Percentiles rank a stretch among this genome's conserved stretches.
These are phyloP conservation scores for Odocoileus virginianus DNA, from an alignment of 2,113 vertebrate species.

Conservation along the genomic window DNA sequence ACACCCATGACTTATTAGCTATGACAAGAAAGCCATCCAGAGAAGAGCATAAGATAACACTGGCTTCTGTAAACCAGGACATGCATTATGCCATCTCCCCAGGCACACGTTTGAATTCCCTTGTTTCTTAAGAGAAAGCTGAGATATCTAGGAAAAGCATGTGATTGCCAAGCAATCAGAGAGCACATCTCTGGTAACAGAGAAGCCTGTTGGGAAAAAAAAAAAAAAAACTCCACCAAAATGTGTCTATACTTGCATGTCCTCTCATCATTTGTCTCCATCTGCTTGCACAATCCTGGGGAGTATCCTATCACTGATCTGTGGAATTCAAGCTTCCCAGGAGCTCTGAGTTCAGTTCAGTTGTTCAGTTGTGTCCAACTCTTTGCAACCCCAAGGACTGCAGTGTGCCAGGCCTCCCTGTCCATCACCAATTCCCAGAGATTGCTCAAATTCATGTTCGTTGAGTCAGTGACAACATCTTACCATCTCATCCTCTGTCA, in stretches of 20 bases:
- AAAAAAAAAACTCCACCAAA: background rate
- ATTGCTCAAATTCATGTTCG: too few relatives aligned
- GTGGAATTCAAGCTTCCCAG: background rate
- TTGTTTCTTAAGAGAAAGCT: background rate
- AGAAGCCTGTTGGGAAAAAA: background rate
- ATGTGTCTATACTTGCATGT: background rate
- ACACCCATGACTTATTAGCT: background rate
- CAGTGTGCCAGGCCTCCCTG: too few relatives aligned
- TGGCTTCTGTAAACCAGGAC: background rate
- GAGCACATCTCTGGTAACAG: background rate
- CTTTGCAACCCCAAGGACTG: too few relatives aligned
- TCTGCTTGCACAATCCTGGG: accelerated
- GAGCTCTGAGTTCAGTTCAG: background rate
- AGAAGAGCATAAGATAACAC: background rate
- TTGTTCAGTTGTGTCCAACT: background rate
- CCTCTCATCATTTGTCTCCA: accelerated
- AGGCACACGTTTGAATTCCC: background rate
- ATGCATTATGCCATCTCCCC: background rate
- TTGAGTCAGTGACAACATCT: too few relatives aligned
- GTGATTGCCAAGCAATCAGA: background rate
- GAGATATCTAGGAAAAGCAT: background rate
- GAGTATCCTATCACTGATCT: background rate
- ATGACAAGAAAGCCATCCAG: background rate
- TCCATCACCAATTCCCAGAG: too few relatives aligned
- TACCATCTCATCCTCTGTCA: too few relatives aligned